Evolutionary conservation across 1,140 invertebrate genomes (phyloP), one percentile per base, ranked within the genome.

Genomic region (Drosophila lacertosa): DNA sequence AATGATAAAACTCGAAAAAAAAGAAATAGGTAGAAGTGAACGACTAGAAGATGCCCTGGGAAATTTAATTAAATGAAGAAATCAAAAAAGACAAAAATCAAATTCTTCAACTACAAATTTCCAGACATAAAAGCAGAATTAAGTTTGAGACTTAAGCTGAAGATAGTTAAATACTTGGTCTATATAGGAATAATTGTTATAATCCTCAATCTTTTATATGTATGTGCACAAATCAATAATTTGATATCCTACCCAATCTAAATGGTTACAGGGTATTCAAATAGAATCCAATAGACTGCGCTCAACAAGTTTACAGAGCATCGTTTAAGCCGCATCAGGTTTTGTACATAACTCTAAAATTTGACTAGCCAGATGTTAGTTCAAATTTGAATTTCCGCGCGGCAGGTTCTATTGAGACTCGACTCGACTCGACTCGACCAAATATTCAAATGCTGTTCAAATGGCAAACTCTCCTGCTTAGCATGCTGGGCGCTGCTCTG

Each of bases 1-100:
- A 70, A 78, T 83, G 60, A 37, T 40, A 16, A 59, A 69, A 72
- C 32, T 77, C 53, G 62, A 73, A 58, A 77, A 69, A 48, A 67
- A 55, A 59, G 50, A 74, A 65, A 16, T 1, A 0, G 24, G 6
- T 1, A 2, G 7, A 29, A 9, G 0, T 29, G 26, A 5, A 7
- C 0, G 26, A 29, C 26, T 29, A 29, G 7, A 29, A 29, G 7
- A 29, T 29, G 9, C 6, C 6, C 26, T 29, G 24, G 24, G 24
- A 7, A 26, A n/a, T n/a, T n/a, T n/a, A n/a, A n/a, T n/a, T n/a
- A n/a, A n/a, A n/a, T n/a, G n/a, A n/a, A n/a, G n/a, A n/a, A n/a
- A n/a, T n/a, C n/a, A n/a, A n/a, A n/a, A n/a, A n/a, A n/a, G n/a
- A n/a, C n/a, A n/a, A n/a, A n/a, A n/a, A n/a, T n/a, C n/a, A n/a